Evolutionary conservation across 2,888 invertebrate genomes (phyloP).

Genomic region (Drosophila neutralis): DNA sequence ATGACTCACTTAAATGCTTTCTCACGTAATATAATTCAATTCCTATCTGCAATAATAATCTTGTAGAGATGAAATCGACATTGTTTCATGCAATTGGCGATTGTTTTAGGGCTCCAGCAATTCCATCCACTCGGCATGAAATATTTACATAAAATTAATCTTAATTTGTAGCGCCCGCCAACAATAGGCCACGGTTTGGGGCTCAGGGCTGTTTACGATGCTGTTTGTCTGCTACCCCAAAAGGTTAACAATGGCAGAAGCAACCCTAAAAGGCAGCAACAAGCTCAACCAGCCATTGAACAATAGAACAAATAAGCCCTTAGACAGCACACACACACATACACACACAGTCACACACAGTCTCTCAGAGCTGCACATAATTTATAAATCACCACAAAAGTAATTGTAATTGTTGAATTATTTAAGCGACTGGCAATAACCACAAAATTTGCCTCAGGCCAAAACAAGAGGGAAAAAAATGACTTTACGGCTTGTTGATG

Average conservation of each 20-base stretch:
- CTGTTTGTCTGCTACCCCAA: slow-evolving; percentile 31
- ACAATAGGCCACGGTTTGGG: slow-evolving; percentile 31
- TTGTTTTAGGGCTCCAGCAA: slow-evolving; percentile 22
- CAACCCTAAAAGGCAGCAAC: slow-evolving; percentile 51
- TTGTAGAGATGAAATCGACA: slow-evolving; percentile 41
- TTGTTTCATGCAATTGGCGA: slow-evolving; percentile 53
- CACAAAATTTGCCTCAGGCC: slow-evolving; percentile 55
- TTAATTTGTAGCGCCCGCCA: slow-evolving; percentile 51
- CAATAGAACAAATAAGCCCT: slow-evolving; percentile 42
- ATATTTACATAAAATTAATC: slow-evolving; percentile 69
- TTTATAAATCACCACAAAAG: slow-evolving; percentile 71
- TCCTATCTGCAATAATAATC: slow-evolving; percentile 40
- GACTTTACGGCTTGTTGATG: slow-evolving; percentile 58
- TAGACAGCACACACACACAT: slow-evolving; percentile 23
- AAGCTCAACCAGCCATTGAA: slow-evolving; percentile 40
- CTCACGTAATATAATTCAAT: slow-evolving; percentile 59
- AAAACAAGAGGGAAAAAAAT: slow-evolving; percentile 25
- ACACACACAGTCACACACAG: neutral
- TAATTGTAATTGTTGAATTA: slow-evolving; percentile 76
- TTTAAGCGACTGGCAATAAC: slow-evolving; percentile 65
- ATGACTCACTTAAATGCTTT: slow-evolving; percentile 33
- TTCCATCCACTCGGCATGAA: slow-evolving; percentile 43
- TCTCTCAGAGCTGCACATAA: slow-evolving; percentile 44
- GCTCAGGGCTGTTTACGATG: slow-evolving; percentile 12
- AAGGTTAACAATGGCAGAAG: slow-evolving; percentile 38